A percentile compares a stretch with the other conserved stretches of the same genome.
These are phyloP conservation scores for Helobdella robusta DNA, from an alignment of 2,888 invertebrate genomes.

Conservation along the genomic window DNA sequence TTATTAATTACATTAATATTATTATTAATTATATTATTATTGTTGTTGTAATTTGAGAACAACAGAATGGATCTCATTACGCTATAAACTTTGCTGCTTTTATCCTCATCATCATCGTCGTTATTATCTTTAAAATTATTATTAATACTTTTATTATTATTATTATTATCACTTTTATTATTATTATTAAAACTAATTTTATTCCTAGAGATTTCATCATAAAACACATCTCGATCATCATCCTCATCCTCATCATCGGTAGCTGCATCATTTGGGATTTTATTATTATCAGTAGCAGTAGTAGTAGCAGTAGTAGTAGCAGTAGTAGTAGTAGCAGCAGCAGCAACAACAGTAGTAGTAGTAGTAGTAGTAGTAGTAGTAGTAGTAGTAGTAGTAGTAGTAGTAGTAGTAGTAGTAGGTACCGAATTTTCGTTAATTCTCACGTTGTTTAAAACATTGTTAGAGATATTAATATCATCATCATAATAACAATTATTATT, in stretches of 20 bases:
- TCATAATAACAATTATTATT: too few species aligned
- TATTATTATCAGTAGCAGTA: background rate
- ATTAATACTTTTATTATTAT: background rate
- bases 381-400: slow-evolving; percentile 17
- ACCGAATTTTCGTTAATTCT: too few species aligned
- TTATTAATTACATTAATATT: too few species aligned
- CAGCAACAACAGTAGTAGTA: slow-evolving; percentile 18
- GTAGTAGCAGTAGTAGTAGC: slow-evolving; percentile 20
- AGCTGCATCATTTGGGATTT: background rate
- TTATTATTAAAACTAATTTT: background rate
- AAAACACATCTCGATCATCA: background rate
- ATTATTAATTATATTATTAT: too few species aligned
- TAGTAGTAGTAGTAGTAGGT: slow-evolving; percentile 18
- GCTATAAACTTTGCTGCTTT: background rate
- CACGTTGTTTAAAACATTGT: too few species aligned
- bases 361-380: slow-evolving; percentile 19
- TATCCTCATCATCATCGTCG: background rate
- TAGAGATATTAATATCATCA: too few species aligned
- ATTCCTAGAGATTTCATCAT: background rate
- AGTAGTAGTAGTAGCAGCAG: slow-evolving; percentile 22
- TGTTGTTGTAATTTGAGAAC: too few species aligned
- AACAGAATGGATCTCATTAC: too few species aligned
- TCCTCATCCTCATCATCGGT: background rate
- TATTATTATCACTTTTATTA: background rate
- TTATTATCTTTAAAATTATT: background rate